Percentiles rank a stretch among this genome's conserved stretches.
These are phyloP conservation scores for Vollenhovia emeryi DNA, from an alignment of 1,140 invertebrate species.

Conservation along the genomic window DNA sequence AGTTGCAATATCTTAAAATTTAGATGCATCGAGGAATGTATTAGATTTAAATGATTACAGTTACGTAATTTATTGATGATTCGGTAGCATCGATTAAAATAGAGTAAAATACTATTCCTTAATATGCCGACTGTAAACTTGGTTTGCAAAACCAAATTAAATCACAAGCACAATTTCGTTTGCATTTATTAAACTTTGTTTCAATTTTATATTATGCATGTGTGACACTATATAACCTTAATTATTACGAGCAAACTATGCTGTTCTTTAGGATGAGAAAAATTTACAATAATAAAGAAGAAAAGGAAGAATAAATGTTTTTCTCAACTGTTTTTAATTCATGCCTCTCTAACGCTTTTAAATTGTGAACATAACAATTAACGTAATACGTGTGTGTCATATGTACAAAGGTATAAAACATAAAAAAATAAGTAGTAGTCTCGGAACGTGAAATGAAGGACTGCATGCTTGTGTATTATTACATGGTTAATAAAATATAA, in stretches of 20 bases:
- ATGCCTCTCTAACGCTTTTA: background rate
- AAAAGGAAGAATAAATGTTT: background rate
- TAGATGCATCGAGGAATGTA: background rate
- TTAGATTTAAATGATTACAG: background rate
- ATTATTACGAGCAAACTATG: background rate
- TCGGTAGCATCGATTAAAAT: background rate
- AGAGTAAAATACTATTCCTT: background rate
- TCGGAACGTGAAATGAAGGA: too few species aligned
- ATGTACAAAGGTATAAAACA: too few species aligned
- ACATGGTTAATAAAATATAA: background rate
- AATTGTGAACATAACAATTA: background rate
- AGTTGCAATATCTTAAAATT: background rate
- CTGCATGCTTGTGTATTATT: too few species aligned
- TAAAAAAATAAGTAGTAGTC: too few species aligned
- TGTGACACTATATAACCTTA: background rate
- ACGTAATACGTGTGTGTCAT: too few species aligned
- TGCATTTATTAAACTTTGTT: background rate
- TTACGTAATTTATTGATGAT: background rate
- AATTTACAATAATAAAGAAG: background rate
- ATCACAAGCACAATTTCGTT: background rate
- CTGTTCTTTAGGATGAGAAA: background rate
- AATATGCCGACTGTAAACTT: background rate
- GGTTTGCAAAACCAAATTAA: background rate
- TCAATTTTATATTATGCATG: background rate
- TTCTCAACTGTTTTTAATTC: background rate